Percentiles rank a stretch among this genome's conserved stretches.
Conservation (phyloP, 2,113 vertebrate genomes). For the Osmerus mordax region DNA sequence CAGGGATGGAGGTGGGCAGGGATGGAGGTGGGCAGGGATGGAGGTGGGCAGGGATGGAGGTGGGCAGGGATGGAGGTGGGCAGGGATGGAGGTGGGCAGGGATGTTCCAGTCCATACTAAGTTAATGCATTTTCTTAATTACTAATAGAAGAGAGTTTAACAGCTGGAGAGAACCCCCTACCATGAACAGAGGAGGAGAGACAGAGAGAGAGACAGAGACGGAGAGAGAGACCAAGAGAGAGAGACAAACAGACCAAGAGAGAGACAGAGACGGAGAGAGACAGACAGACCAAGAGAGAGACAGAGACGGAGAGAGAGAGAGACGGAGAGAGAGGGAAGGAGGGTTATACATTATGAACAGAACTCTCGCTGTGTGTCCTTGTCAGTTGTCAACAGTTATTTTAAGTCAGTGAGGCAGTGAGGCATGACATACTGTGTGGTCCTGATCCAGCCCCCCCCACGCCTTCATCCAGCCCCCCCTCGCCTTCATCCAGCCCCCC, state of each 20-base stretch:
- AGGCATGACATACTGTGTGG: constrained; percentile 28
- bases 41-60: background rate
- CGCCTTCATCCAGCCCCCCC: too few relatives aligned
- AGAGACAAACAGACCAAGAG: too few relatives aligned
- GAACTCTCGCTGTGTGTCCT: constrained; percentile 36
- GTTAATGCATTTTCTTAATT: constrained; percentile 46
- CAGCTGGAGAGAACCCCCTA: constrained; percentile 41
- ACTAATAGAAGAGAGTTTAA: constrained; percentile 42
- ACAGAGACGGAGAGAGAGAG: too few relatives aligned
- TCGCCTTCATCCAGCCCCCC: constrained; percentile 1
- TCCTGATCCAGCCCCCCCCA: too few relatives aligned
- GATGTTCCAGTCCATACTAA: constrained; percentile 12
- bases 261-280: too few relatives aligned
- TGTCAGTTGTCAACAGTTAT: constrained; percentile 59
- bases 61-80: background rate
- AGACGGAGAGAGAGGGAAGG: too few relatives aligned
- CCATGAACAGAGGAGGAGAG: constrained; percentile 47
- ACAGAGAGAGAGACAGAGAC: too few relatives aligned
- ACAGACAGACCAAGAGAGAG: background rate
- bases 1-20: background rate
- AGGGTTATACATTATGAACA: constrained; percentile 56
- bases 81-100: background rate
- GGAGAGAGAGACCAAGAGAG: too few relatives aligned
- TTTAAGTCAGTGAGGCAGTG: constrained; percentile 47
- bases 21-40: background rate